Percentiles rank a stretch among this genome's conserved stretches.
phyloP scores from a whole-genome alignment of 2,888 invertebrate genomes.

The Dichetophora obliterata region DNA sequence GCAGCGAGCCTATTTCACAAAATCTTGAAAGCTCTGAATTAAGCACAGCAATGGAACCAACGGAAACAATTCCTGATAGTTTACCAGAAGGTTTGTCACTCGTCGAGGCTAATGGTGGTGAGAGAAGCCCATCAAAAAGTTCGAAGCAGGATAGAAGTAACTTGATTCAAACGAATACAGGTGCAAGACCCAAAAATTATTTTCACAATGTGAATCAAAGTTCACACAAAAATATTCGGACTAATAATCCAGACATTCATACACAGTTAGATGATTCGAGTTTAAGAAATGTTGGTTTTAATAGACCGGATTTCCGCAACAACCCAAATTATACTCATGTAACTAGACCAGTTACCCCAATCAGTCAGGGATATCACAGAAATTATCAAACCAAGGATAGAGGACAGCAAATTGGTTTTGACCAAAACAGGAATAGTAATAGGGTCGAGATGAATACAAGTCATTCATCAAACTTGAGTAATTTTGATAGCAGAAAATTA shows the following conservation, averaged over 20 bases:
- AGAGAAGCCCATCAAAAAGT: background rate
- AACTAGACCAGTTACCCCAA: background rate
- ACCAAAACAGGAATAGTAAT: background rate
- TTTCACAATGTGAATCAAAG: background rate
- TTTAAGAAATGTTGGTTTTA: background rate
- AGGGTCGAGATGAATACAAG: background rate
- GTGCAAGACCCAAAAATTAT: background rate
- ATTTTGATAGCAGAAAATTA: background rate
- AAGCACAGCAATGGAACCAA: too few relatives aligned
- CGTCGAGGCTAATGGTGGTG: background rate
- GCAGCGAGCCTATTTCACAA: too few relatives aligned
- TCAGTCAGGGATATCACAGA: background rate
- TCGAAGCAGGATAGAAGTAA: background rate
- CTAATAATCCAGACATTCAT: background rate
- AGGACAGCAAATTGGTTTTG: background rate
- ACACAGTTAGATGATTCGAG: background rate
- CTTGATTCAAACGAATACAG: background rate
- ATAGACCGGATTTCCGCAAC: background rate
- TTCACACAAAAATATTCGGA: background rate
- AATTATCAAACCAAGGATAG: background rate
- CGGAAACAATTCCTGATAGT: background rate
- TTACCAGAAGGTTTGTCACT: background rate
- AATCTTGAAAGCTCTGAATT: too few relatives aligned
- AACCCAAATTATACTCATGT: background rate
- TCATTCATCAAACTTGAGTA: too few relatives aligned